Percentiles rank a stretch among this genome's conserved stretches.
These are phyloP conservation scores for Tetanocera ferruginea DNA, from an alignment of 2,888 invertebrate species.

Conservation along the genomic window DNA sequence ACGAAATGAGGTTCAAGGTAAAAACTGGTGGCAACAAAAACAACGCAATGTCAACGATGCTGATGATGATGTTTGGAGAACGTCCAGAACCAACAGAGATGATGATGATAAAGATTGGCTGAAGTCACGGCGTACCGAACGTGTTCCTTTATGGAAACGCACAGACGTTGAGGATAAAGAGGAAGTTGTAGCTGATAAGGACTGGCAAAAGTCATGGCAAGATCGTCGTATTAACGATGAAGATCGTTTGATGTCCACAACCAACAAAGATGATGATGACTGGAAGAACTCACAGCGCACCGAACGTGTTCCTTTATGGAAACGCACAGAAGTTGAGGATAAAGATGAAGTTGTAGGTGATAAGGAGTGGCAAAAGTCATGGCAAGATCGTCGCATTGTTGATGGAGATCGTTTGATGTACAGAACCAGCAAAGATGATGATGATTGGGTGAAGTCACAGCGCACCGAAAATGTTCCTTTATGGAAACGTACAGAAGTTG, in stretches of 20 bases:
- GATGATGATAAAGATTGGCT: no score
- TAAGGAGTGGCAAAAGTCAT: background rate
- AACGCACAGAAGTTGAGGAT: background rate
- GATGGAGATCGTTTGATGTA: constrained; percentile 13
- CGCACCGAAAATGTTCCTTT: background rate
- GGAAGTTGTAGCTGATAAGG: no score
- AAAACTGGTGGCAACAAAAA: no score
- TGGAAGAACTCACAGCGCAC: background rate
- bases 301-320: background rate
- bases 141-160: no score
- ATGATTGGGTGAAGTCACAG: background rate
- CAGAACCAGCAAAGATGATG: background rate
- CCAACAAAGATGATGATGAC: background rate
- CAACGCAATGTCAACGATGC: no score
- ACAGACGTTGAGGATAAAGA: no score
- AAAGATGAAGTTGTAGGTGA: background rate
- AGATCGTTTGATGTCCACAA: no score
- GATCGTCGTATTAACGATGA: background rate
- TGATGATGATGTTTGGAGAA: no score
- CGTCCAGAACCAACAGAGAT: background rate
- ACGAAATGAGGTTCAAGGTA: no score
- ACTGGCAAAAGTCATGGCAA: no score
- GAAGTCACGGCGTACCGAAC: background rate
- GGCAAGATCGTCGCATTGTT: background rate
- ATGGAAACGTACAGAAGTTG: background rate